These are phyloP conservation scores for Actinernus sp. DNA, from an alignment of 92 coral and sea anemone species.

Conservation along the genomic window DNA sequence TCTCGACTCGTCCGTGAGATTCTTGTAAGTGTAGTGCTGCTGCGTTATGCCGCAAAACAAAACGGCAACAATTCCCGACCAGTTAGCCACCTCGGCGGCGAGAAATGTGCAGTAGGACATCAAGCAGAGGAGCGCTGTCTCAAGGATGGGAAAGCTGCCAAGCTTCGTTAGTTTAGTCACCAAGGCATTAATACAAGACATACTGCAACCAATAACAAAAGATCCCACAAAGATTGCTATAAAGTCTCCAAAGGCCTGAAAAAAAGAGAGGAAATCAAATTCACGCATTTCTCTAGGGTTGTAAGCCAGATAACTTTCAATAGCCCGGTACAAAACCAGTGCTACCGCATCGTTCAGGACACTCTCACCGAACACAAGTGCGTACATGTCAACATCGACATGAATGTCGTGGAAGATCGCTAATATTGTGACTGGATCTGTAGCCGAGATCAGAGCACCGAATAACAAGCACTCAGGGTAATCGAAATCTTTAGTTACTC, in stretches of 20 bases:
- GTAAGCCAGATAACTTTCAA: conserved; percentile 95
- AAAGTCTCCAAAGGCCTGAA: conserved; percentile 86
- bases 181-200: conserved; percentile 95
- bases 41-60: conserved; percentile 97
- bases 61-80: conserved; percentile 98
- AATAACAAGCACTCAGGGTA: conserved; percentile 95
- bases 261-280: conserved; percentile 85
- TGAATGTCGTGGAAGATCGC: conserved; percentile 96
- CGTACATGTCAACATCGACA: conserved; percentile 97
- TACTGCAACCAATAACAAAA: conserved; percentile 87
- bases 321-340: conserved; percentile 91
- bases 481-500: conserved; percentile 86
- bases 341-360: conserved; percentile 98
- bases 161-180: conserved; percentile 96
- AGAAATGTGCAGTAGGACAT: conserved; percentile 97
- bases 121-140: conserved; percentile 88
- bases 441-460: conserved; percentile 96
- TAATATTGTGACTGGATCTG: conserved; percentile 94
- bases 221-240: conserved; percentile 92
- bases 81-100: conserved; percentile 94
- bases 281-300: conserved; percentile 94
- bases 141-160: conserved; percentile 94
- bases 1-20: conserved; percentile 95
- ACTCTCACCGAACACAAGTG: conserved; percentile 96
- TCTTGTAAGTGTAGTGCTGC: conserved; percentile 95